These are phyloP conservation scores for Bilobella aurantiaca DNA, from an alignment of 1,140 invertebrate genomes.

Conservation along the genomic window DNA sequence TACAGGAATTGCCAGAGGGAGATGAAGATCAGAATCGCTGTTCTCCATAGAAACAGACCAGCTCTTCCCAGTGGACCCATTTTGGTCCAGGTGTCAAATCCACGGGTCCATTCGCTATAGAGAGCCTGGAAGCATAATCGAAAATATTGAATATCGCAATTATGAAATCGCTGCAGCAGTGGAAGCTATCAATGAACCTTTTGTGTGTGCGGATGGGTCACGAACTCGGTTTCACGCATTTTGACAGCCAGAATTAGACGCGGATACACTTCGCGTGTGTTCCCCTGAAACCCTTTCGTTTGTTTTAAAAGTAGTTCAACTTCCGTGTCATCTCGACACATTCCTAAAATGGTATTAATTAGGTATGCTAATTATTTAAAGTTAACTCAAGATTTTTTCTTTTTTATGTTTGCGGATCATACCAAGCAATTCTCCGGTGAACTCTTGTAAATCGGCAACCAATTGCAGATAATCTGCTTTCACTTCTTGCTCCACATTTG, in stretches of 20 bases:
- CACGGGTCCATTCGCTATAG: slow-evolving; percentile 36
- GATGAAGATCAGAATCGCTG: not conserved
- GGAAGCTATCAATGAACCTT: slow-evolving; percentile 42
- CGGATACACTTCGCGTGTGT: slow-evolving; percentile 44
- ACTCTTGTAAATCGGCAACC: slow-evolving; percentile 37
- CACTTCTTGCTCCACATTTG: slow-evolving; percentile 43
- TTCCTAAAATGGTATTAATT: slow-evolving; percentile 35
- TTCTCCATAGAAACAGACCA: not conserved
- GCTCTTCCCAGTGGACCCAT: slow-evolving; percentile 47
- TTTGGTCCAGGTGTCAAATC: slow-evolving; percentile 41
- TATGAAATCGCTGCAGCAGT: not conserved
- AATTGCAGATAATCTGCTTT: slow-evolving; percentile 9
- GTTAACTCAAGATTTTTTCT: not conserved
- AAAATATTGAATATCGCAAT: not conserved
- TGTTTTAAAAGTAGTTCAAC: slow-evolving; percentile 54
- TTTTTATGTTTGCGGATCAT: slow-evolving; percentile 37
- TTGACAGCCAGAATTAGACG: slow-evolving; percentile 58
- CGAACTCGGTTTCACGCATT: slow-evolving; percentile 61
- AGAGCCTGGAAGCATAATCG: not conserved
- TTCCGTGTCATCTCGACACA: slow-evolving; percentile 55
- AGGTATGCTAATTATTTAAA: slow-evolving; percentile 12
- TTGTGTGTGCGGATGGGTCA: slow-evolving; percentile 62
- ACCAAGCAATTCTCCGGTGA: slow-evolving; percentile 51
- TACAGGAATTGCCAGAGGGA: not conserved
- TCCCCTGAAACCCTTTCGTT: slow-evolving; percentile 37